Percentiles rank a stretch among this genome's conserved stretches.
These are phyloP conservation scores for Osmerus mordax DNA, from an alignment of 2,113 vertebrate species.

Conservation along the genomic window DNA sequence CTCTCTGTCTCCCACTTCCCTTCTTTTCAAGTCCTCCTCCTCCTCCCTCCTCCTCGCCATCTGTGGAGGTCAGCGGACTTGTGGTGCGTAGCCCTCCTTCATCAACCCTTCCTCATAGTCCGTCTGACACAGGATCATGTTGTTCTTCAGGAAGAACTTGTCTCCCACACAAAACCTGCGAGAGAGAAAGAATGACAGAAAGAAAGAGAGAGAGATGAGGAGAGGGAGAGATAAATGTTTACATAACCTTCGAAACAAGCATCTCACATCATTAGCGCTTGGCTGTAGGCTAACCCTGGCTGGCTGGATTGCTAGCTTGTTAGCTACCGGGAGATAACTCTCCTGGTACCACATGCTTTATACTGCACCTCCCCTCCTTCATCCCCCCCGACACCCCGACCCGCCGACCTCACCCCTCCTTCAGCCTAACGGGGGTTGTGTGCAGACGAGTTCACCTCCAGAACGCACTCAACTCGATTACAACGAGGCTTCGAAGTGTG, in stretches of 20 bases:
- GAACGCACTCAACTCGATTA: constrained; percentile 32
- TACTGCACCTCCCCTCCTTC: not conserved
- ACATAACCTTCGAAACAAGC: constrained; percentile 10
- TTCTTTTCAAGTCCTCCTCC: constrained; percentile 38
- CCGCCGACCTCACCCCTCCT: not conserved
- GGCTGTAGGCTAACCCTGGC: not conserved
- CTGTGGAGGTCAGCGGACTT: constrained; percentile 85
- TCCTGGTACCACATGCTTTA: not conserved
- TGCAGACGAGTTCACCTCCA: constrained; percentile 14
- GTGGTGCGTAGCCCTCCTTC: constrained; percentile 96
- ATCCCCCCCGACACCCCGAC: not conserved
- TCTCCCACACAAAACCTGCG: constrained; percentile 98
- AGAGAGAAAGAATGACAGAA: not conserved
- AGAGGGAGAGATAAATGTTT: constrained; percentile 16
- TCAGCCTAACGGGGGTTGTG: not conserved
- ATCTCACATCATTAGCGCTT: constrained; percentile 24
- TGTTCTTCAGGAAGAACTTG: constrained; percentile 99
- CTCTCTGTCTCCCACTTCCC: constrained; percentile 30
- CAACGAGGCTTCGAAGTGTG: constrained; percentile 10
- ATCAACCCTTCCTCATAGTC: constrained; percentile 99
- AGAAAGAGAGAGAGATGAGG: not conserved
- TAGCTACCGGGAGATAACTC: not conserved
- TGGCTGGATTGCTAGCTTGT: not conserved
- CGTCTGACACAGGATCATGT: constrained; percentile 99
- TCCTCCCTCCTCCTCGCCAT: constrained; percentile 7